Percentiles rank a stretch among this genome's conserved stretches.
phyloP scores from a whole-genome alignment of 2,797 vertebrate genomes.

The Otolemur crassicaudatus region DNA sequence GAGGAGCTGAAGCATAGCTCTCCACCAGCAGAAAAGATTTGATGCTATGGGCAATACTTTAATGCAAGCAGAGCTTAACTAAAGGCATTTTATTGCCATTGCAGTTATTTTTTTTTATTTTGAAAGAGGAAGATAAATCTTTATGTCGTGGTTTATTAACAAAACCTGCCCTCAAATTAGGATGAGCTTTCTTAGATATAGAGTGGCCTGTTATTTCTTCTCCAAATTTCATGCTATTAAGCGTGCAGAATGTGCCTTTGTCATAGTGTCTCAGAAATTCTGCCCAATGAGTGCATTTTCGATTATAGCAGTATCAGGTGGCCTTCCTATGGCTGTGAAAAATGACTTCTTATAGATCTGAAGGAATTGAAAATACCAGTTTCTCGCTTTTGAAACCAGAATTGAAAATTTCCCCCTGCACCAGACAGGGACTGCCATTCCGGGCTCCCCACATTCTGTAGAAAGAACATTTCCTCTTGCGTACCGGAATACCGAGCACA shows the following conservation, averaged over 20 bases:
- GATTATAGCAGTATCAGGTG: not conserved
- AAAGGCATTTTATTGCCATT: slow-evolving; percentile 62
- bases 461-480: slow-evolving; percentile 50
- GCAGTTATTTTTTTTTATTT: not conserved
- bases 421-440: slow-evolving; percentile 59
- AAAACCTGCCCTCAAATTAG: slow-evolving; percentile 26
- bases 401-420: not conserved
- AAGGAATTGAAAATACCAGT: not conserved
- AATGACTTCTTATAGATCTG: slow-evolving; percentile 57
- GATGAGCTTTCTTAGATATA: not conserved
- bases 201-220: not conserved
- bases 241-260: not conserved
- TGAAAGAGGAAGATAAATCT: slow-evolving; percentile 40
- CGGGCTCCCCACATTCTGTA: slow-evolving; percentile 2
- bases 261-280: not conserved
- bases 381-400: slow-evolving; percentile 3
- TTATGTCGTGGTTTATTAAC: slow-evolving; percentile 48
- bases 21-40: slow-evolving; percentile 59
- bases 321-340: not conserved
- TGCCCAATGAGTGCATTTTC: not conserved
- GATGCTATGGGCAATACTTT: slow-evolving; percentile 38
- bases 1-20: slow-evolving; percentile 40
- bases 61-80: not conserved
- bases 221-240: not conserved
- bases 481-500: slow-evolving; percentile 60